Evolutionary conservation across 2,888 invertebrate genomes (phyloP).

Genomic region (Thecocarcelia acutangulata): DNA sequence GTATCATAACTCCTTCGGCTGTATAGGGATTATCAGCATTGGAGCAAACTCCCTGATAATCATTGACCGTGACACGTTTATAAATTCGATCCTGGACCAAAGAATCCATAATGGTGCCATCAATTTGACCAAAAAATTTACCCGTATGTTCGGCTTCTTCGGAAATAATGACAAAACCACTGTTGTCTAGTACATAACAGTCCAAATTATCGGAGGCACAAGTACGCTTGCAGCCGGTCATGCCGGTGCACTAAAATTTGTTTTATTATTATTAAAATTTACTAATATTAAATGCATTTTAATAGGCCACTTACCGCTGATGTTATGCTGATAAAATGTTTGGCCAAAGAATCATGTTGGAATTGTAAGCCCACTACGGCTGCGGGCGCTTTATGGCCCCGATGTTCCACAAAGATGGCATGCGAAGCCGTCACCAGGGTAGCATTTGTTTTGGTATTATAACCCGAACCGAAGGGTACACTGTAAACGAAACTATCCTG

Average conservation of each 20-base stretch:
- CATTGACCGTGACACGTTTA: constrained; percentile 92
- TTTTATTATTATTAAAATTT: no score
- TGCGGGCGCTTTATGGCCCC: constrained; percentile 92
- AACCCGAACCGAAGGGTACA: constrained; percentile 82
- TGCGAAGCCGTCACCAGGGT: constrained; percentile 94
- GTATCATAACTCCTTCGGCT: constrained; percentile 77
- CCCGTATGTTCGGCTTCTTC: constrained; percentile 93
- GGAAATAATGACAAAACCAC: constrained; percentile 95
- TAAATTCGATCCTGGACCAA: constrained; percentile 94
- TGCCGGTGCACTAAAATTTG: constrained; percentile 84
- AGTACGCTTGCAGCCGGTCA: constrained; percentile 89
- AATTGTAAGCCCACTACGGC: constrained; percentile 96
- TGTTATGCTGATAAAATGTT: constrained; percentile 93
- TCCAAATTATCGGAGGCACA: constrained; percentile 93
- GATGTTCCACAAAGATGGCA: constrained; percentile 92
- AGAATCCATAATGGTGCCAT: constrained; percentile 96
- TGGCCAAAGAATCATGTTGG: constrained; percentile 90
- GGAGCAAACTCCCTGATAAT: constrained; percentile 94
- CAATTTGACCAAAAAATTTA: constrained; percentile 95
- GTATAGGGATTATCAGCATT: constrained; percentile 84
- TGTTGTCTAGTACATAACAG: constrained; percentile 96
- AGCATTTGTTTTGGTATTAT: constrained; percentile 82
- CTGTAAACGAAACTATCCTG: constrained; percentile 95
- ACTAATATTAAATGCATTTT: no score
- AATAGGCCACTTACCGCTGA: constrained; percentile 85